Base-by-base conservation (phyloP, 2,888 invertebrate genomes). In the Pammene aurita region DNA sequence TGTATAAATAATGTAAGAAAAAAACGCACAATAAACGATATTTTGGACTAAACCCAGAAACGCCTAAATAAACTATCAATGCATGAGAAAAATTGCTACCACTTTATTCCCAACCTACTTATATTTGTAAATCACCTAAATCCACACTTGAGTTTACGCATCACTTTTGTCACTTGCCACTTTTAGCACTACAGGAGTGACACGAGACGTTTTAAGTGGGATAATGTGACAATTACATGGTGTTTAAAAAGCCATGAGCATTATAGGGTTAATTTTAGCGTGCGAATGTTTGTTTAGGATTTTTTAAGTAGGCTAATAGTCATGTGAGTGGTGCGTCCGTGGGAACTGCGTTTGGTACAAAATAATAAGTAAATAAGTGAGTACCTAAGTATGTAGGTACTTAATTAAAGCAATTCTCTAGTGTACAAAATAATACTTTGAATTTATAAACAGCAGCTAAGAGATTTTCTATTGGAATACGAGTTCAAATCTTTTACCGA, bases 121-220 rank as follows among this genome's bases (percentile, higher is more conserved):
- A 54, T 16, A 69, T 41, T 58, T n/a, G 42, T 13, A 64, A 68
- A 55, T 65, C 38, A 46, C 65, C 65, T 69, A 65, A 69, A 69
- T 44, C 55, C 46, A 69, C 65, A 69, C 69, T 69, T 55, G 65
- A 69, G 48, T 11, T n/a, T 48, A 14, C 41, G 60, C 48, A 38
- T n/a, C 35, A 57, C 58, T 48, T 46, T 54, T 34, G 71, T 76
- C 74, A 76, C 80, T 78, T 75, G 68, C 73, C 74, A 78, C 62
- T 50, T n/a, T n/a, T n/a, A n/a, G n/a, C n/a, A n/a, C n/a, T n/a
- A n/a, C n/a, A 38, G 50, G 75, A 76, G 72, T 82, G 88, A 84
- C 90, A 90, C 90, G 88, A 80, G 78, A 80, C 18, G 46, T 5
- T 75, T 88, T 82, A 81, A 90, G 90, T 87, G 85, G 89, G 86